Base-by-base conservation (phyloP, 2,888 invertebrate species). In the Melanargia galathea region DNA sequence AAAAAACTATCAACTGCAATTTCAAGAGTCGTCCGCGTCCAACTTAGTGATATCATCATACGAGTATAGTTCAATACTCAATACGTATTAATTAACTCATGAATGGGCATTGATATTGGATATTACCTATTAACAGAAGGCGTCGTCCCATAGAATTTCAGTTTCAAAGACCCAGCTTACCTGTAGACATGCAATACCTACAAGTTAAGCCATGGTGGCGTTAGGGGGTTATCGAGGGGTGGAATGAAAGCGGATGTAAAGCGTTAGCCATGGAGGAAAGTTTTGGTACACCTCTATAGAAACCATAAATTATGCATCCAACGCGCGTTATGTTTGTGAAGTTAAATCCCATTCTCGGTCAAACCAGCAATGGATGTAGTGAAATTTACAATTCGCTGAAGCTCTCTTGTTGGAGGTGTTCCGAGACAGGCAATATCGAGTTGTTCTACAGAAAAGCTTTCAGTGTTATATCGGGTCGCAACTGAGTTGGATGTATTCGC, bases 161-260 rank as follows among this genome's bases (percentile, higher is more conserved):
- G 80, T 83, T 86, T 86, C 82, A 86, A 87, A 84, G 86, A 81
- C 80, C 77, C 75, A 81, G 81, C 81, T 82, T 80, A 71, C 71
- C 75, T 75, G 78, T 83, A 84, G 82, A 83, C 85, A 81, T 83
- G 84, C 84, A 82, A 84, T 80, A 84, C 6, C 30, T 30, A 30
- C 80, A 81, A 78, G 76, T 81, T 81, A 77, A 80, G 80, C 77
- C 76, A 80, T 76, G 74, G 64, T 59, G 62, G 63, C 70, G 70
- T 68, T 73, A 75, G 73, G 76, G 75, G 75, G 76, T 40, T 72
- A 68, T 68, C 72, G 67, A 64, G 65, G 70, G n/a, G 69, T 63
- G 71, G 66, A 59, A 68, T 64, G 62, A 65, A 68, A 68, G 66
- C 61, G 61, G 67, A 63, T 66, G 66, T 61, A 65, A 68, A 68